A percentile compares a stretch with the other conserved stretches of the same genome.
Evolutionary conservation across 2,113 vertebrate species (phyloP).

Genomic region (Antechinus flavipes): DNA sequence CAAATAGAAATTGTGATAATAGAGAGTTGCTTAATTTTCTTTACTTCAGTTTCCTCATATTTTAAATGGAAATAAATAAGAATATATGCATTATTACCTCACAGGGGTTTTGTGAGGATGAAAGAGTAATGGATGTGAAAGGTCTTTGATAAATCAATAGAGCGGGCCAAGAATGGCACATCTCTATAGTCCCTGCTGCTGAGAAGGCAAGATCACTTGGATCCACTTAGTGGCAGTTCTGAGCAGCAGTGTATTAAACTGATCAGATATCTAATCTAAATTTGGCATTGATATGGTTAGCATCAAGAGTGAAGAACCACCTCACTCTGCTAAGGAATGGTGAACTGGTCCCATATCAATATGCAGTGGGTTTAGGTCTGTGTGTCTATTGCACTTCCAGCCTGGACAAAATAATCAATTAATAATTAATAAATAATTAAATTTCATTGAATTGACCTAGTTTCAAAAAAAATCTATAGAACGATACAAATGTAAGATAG

Average conservation of each 20-base stretch:
- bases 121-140: neutral
- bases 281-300: neutral
- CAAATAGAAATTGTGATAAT: neutral
- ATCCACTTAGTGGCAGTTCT: neutral
- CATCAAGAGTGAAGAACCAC: neutral
- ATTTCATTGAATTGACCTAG: neutral
- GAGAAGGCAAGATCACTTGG: neutral
- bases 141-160: neutral
- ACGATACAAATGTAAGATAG: conserved; percentile 22
- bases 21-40: neutral
- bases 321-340: neutral
- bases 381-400: neutral
- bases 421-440: too few species aligned
- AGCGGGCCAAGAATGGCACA: neutral
- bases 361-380: neutral
- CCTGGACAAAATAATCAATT: neutral
- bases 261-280: neutral
- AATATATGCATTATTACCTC: too few species aligned
- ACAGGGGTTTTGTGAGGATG: neutral
- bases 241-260: neutral
- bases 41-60: neutral
- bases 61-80: neutral
- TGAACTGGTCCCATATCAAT: neutral
- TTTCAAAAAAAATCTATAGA: neutral
- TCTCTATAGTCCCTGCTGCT: neutral